These are phyloP conservation scores for Argyrosomus japonicus DNA, from an alignment of 2,113 vertebrate species.

Conservation along the genomic window DNA sequence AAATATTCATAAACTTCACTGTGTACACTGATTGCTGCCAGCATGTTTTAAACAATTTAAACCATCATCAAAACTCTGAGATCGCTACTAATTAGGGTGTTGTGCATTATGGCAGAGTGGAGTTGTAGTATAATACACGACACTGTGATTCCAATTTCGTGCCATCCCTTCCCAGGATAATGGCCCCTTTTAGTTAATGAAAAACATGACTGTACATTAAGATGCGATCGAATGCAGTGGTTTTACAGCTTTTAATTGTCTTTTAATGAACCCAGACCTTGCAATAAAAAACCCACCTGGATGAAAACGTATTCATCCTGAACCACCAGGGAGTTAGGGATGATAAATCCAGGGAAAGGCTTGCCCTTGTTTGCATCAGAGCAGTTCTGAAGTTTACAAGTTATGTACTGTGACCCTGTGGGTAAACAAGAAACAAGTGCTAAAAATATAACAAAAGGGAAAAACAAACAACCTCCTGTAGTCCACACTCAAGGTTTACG, in stretches of 20 bases:
- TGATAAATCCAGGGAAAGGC: slow-evolving; percentile 93
- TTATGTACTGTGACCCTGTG: slow-evolving; percentile 93
- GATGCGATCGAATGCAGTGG: slow-evolving; percentile 55
- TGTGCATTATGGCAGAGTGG: slow-evolving; percentile 30
- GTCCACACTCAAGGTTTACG: slow-evolving; percentile 58
- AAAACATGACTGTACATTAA: slow-evolving; percentile 74
- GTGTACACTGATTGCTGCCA: slow-evolving; percentile 36
- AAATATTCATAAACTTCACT: slow-evolving; percentile 34
- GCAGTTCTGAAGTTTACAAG: slow-evolving; percentile 95
- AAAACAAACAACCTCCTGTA: slow-evolving; percentile 43
- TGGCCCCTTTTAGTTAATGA: slow-evolving; percentile 75
- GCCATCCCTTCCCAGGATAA: slow-evolving; percentile 61
- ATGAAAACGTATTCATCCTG: slow-evolving; percentile 97
- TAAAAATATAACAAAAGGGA: slow-evolving; percentile 54
- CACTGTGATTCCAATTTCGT: slow-evolving; percentile 53
- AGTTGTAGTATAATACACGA: slow-evolving; percentile 50
- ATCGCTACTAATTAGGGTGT: slow-evolving; percentile 52
- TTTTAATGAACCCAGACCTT: slow-evolving; percentile 79
- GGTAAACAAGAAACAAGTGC: slow-evolving; percentile 64
- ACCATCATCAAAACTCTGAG: slow-evolving; percentile 35
- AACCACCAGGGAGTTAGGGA: slow-evolving; percentile 93
- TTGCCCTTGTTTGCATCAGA: slow-evolving; percentile 90
- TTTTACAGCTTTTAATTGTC: slow-evolving; percentile 77
- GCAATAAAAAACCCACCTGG: slow-evolving; percentile 88
- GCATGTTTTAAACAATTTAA: slow-evolving; percentile 34